Conservation (phyloP, 1,140 invertebrate genomes). For the Aphelenchoides besseyi region DNA sequence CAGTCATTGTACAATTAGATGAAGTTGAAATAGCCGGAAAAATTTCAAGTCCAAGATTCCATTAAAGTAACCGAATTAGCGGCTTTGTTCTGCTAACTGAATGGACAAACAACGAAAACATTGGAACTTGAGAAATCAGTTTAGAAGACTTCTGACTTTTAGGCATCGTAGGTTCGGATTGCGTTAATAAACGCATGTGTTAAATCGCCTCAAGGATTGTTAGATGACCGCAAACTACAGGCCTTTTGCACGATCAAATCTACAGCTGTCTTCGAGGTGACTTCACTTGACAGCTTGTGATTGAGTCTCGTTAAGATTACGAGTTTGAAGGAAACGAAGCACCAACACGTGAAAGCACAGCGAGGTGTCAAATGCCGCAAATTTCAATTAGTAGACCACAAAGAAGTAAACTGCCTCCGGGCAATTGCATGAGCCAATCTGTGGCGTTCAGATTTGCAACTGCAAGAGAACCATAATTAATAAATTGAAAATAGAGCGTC, state of each 20-base stretch:
- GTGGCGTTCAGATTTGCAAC: neutral
- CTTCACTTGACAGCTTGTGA: too few species aligned
- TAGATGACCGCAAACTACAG: neutral
- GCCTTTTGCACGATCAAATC: neutral
- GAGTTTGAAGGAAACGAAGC: too few species aligned
- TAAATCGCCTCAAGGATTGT: neutral
- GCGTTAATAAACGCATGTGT: neutral
- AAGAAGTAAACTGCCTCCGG: neutral
- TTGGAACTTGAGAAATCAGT: neutral
- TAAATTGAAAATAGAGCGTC: neutral
- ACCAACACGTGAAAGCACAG: neutral
- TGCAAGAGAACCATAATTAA: neutral
- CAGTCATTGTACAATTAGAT: neutral
- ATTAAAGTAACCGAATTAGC: too few species aligned
- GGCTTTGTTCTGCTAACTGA: too few species aligned
- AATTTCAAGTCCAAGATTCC: too few species aligned
- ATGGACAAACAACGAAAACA: neutral
- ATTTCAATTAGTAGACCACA: neutral
- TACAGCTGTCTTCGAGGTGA: neutral
- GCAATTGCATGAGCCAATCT: neutral
- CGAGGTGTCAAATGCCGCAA: neutral
- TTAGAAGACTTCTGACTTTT: too few species aligned
- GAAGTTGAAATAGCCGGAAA: too few species aligned
- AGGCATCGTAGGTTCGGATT: neutral
- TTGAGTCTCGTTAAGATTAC: too few species aligned